phyloP scores from a whole-genome alignment of 1,140 invertebrate species.

The Nasonia vitripennis region DNA sequence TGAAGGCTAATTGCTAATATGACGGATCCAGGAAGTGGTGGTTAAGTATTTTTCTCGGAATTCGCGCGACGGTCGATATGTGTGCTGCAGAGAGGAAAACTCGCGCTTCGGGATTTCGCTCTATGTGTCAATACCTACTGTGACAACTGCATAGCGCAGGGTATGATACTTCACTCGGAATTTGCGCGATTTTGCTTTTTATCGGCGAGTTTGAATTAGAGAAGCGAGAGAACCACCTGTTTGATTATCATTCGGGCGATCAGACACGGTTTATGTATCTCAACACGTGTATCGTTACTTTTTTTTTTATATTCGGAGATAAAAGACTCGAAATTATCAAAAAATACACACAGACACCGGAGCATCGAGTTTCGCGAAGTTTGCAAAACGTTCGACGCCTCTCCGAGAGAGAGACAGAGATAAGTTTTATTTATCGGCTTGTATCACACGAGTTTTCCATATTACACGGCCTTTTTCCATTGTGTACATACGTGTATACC shows the following conservation, averaged over 20 bases:
- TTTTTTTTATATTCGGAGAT: not conserved
- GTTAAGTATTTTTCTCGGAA: slow-evolving; percentile 7
- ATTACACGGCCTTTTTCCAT: too few relatives aligned
- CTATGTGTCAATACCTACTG: not conserved
- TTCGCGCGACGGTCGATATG: not conserved
- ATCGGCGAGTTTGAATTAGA: not conserved
- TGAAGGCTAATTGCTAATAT: not conserved
- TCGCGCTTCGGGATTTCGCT: not conserved
- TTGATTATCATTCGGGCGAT: not conserved
- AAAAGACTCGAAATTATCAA: not conserved
- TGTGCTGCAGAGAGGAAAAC: not conserved
- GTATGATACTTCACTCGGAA: too few relatives aligned
- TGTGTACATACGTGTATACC: too few relatives aligned
- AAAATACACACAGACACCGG: too few relatives aligned
- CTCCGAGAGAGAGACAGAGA: too few relatives aligned
- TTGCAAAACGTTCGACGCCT: too few relatives aligned
- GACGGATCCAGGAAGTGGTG: not conserved
- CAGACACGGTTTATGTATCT: not conserved
- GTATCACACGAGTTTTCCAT: too few relatives aligned
- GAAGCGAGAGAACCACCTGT: not conserved
- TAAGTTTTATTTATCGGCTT: too few relatives aligned
- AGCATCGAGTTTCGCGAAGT: too few relatives aligned
- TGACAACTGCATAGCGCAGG: not conserved
- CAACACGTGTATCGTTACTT: not conserved
- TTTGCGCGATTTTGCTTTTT: not conserved